Evolutionary conservation across 53 echinoderm and acorn worm species (phyloP).

Genomic region (Crossaster papposus): DNA sequence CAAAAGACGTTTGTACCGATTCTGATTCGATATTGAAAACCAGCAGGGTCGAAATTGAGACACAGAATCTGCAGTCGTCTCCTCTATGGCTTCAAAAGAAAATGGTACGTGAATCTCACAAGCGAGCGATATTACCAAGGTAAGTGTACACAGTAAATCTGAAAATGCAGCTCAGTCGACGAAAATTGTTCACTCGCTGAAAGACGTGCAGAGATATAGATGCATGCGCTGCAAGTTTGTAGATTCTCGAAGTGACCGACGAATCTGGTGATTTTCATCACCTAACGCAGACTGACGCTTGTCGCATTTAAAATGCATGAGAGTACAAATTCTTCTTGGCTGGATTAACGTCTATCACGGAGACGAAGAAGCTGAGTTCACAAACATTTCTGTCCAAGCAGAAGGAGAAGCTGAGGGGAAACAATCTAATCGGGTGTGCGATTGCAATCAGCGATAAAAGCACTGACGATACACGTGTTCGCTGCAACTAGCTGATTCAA

Average conservation of each 20-base stretch:
- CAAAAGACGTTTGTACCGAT: background rate
- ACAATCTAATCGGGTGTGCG: background rate
- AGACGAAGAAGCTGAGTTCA: background rate
- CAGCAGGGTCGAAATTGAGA: background rate
- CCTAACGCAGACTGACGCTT: background rate
- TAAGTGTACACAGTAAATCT: background rate
- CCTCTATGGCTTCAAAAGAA: background rate
- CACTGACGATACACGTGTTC: background rate
- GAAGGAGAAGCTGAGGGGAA: background rate
- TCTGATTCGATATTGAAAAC: background rate
- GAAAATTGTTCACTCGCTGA: background rate
- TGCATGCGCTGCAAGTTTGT: background rate
- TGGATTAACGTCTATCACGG: background rate
- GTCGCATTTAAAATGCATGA: background rate
- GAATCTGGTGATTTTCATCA: background rate
- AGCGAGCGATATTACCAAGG: background rate
- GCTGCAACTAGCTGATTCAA: background rate
- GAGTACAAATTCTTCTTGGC: background rate
- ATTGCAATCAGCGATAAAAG: slow-evolving; percentile 1
- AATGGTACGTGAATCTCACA: background rate
- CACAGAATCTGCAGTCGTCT: background rate
- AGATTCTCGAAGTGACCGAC: background rate
- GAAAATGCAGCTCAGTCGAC: background rate
- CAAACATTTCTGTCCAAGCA: background rate
- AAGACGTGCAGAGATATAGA: background rate